Conservation (phyloP, 1,140 invertebrate species). For the Thaumetopoea pityocampa region DNA sequence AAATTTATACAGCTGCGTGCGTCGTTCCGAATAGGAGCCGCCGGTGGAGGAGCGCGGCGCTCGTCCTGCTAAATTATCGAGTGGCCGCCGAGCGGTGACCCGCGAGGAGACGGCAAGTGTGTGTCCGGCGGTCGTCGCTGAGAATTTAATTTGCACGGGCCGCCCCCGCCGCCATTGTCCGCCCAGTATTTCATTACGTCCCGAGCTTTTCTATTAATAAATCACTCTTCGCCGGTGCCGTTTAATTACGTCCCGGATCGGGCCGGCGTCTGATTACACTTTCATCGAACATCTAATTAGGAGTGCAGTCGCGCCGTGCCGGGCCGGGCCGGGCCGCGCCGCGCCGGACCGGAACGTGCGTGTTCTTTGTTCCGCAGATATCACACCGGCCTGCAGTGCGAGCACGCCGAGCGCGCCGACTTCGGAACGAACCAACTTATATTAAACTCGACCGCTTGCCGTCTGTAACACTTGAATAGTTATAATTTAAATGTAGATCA, state of each 20-base stretch:
- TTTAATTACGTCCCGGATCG: slow-evolving; percentile 73
- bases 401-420: slow-evolving; percentile 35
- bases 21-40: slow-evolving; percentile 44
- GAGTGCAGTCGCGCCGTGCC: slow-evolving; percentile 48
- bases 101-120: slow-evolving; percentile 57
- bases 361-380: slow-evolving; percentile 64
- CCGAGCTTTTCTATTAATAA: slow-evolving; percentile 76
- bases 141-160: slow-evolving; percentile 72
- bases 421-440: slow-evolving; percentile 53
- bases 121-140: slow-evolving; percentile 44
- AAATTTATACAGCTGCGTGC: slow-evolving; percentile 67
- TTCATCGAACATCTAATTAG: slow-evolving; percentile 75
- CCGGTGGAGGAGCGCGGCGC: slow-evolving; percentile 26
- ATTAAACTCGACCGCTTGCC: slow-evolving; percentile 52
- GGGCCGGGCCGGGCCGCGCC: too few species aligned
- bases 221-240: slow-evolving; percentile 73
- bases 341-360: slow-evolving; percentile 50
- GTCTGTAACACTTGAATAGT: slow-evolving; percentile 23
- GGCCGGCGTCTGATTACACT: slow-evolving; percentile 72
- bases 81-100: slow-evolving; percentile 25
- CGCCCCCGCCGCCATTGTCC: slow-evolving; percentile 66
- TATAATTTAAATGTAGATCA: slow-evolving; percentile 16
- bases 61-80: slow-evolving; percentile 44
- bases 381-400: slow-evolving; percentile 47
- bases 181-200: slow-evolving; percentile 75